These are phyloP conservation scores for Hydrotaea cyrtoneurina DNA, from an alignment of 2,888 invertebrate genomes.

Conservation along the genomic window DNA sequence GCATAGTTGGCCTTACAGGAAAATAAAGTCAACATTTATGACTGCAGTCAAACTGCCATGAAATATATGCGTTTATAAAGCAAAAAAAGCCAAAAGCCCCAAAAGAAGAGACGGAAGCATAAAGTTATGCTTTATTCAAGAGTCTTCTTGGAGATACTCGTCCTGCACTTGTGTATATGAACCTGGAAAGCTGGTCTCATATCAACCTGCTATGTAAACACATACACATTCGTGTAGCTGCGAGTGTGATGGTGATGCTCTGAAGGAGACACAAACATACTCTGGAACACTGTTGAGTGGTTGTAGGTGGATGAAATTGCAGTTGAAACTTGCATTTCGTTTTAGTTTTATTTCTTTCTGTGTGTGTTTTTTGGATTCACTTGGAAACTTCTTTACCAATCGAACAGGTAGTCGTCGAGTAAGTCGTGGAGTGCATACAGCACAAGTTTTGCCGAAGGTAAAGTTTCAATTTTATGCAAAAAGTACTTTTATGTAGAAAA, in stretches of 20 bases:
- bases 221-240: not conserved
- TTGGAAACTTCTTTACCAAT: not conserved
- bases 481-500: not conserved
- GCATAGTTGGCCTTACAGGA: conserved; percentile 58
- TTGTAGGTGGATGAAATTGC: conserved; percentile 8
- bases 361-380: not conserved
- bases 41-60: conserved; percentile 63
- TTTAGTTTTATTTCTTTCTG: not conserved
- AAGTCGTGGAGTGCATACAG: conserved; percentile 24
- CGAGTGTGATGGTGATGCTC: not conserved
- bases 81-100: not conserved
- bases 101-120: not conserved
- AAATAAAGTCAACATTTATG: conserved; percentile 66
- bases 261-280: conserved; percentile 5
- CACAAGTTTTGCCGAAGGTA: conserved; percentile 37
- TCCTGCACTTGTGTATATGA: not conserved
- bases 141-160: not conserved
- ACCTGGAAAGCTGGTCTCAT: not conserved
- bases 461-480: conserved; percentile 54
- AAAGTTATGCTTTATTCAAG: conserved; percentile 21
- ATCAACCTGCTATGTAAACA: not conserved
- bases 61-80: conserved; percentile 34
- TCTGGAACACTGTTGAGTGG: not conserved
- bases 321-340: not conserved
- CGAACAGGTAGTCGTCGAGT: conserved; percentile 40